Evolutionary conservation across 2,797 vertebrate species (phyloP), one percentile per base, ranked within the genome.

Genomic region (Cynopterus sphinx): DNA sequence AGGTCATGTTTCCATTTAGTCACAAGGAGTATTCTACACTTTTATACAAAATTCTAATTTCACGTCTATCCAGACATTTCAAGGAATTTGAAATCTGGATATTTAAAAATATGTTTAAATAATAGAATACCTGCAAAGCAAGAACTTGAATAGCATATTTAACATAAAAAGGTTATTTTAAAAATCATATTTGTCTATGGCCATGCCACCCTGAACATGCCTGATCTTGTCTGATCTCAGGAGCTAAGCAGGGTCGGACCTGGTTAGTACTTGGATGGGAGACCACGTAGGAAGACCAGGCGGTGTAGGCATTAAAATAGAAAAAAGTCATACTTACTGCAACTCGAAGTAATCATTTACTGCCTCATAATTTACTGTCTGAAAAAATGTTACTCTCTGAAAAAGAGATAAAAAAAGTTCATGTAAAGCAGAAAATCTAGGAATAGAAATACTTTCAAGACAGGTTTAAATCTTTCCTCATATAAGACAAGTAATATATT

Each of bases 291-390:
- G 5, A 49, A 49, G 5, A 49, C 49, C 15, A 49, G 49, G 49
- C 5, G 49, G 4, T 49, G 13, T 49, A 49, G 49, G 49, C 15
- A 49, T 49, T 49, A 16, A 49, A 49, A 49, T 16, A 46, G 9
- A 16, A 49, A 81, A 92, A 91, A 81, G 70, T 83, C 43, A 90
- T 96, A 98, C 98, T 98, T 93, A 98, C 96, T 97, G 68, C n/a
- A 87, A 22, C 0, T 65, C 2, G 67, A 36, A 84, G 74, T 97
- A 97, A 93, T 95, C 33, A 2, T 24, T 1, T 74, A 33, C 49
- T 55, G 5, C 51, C 24, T 95, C 94, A 53, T 97, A 98, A 87
- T 97, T 70, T 82, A 43, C 3, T 24, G 21, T 19, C 57, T 98
- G 97, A 91, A 2, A 97, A 97, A 97, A 97, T 16, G 15, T 84